Percentiles rank a stretch among this genome's conserved stretches.
Evolutionary conservation across 2,113 vertebrate species (phyloP).

Genomic region (Puffinus mauretanicus): DNA sequence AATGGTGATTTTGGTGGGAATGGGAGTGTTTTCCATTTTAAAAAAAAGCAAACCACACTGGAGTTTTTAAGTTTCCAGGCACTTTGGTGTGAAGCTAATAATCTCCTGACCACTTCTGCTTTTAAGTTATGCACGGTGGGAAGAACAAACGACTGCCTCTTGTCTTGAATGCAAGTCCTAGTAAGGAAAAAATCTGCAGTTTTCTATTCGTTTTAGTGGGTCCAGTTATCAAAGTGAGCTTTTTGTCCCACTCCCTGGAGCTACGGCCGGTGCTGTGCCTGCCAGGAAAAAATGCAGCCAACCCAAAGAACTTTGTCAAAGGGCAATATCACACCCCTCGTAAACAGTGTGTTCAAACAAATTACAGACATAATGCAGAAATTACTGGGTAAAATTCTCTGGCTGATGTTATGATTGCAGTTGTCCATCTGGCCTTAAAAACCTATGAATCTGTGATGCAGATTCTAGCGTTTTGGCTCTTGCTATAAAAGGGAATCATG

Average conservation of each 20-base stretch:
- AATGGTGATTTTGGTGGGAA: background rate
- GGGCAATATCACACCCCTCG: background rate
- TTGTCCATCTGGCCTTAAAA: constrained; percentile 53
- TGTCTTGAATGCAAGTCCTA: background rate
- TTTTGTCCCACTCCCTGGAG: background rate
- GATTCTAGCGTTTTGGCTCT: background rate
- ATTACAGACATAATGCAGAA: constrained; percentile 7
- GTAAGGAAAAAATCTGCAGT: background rate
- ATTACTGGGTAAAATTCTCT: constrained; percentile 9
- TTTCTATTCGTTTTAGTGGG: background rate
- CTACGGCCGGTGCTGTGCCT: background rate
- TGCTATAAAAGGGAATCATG: background rate
- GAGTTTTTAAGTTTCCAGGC: background rate
- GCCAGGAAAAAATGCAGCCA: background rate
- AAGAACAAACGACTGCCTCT: background rate
- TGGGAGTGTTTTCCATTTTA: background rate
- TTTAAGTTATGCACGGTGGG: background rate
- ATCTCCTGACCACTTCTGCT: background rate
- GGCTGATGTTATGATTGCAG: background rate
- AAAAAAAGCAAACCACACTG: background rate
- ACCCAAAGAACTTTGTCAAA: background rate
- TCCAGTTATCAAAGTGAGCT: rapidly evolving
- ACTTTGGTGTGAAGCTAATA: background rate
- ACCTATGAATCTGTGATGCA: background rate
- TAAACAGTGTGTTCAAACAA: constrained; percentile 19